Percentiles rank a stretch among this genome's conserved stretches.
Evolutionary conservation across 2,113 vertebrate genomes (phyloP).

Genomic region (Acrocephalus arundinaceus): DNA sequence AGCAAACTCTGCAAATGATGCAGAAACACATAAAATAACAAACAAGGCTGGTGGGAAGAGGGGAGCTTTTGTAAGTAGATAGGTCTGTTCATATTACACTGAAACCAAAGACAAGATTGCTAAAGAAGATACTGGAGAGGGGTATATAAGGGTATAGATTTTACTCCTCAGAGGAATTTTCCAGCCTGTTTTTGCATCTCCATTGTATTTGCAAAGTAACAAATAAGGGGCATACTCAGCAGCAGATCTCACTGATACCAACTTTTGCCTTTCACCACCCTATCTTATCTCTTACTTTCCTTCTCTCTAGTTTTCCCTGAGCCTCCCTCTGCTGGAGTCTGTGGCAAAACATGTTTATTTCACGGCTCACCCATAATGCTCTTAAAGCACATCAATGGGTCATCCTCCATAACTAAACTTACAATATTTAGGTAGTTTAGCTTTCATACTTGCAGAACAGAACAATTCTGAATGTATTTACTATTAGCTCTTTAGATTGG

Average conservation of each 20-base stretch:
- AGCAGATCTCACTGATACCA: conserved; percentile 33
- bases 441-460: neutral
- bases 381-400: neutral
- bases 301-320: neutral
- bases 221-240: conserved; percentile 48
- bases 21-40: conserved; percentile 85
- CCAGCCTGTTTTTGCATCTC: conserved; percentile 6
- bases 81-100: conserved; percentile 79
- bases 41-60: conserved; percentile 80
- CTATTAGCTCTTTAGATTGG: neutral
- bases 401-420: neutral
- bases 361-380: neutral
- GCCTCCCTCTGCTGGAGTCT: neutral
- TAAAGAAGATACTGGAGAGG: conserved; percentile 68
- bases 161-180: conserved; percentile 57
- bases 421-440: neutral
- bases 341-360: neutral
- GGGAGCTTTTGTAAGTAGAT: conserved; percentile 78
- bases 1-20: conserved; percentile 82
- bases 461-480: neutral
- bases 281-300: conserved; percentile 11
- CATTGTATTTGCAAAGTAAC: conserved; percentile 63
- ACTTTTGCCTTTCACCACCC: conserved; percentile 31
- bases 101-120: conserved; percentile 75
- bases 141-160: conserved; percentile 57